Evolutionary conservation across 2,797 vertebrate species (phyloP).

Genomic region (Pseudochromis fuscus): DNA sequence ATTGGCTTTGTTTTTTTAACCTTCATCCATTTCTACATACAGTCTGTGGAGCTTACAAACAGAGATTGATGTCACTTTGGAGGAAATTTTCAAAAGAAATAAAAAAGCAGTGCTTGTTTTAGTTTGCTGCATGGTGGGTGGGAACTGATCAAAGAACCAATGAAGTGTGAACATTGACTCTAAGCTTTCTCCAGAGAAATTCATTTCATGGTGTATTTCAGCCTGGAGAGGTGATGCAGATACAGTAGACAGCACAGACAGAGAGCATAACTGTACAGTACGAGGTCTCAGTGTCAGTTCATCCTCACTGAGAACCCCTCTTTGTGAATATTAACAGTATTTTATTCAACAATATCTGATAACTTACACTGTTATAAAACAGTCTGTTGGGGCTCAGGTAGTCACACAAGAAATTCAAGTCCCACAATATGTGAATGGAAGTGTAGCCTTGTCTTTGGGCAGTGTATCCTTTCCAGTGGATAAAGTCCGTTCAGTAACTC

Average conservation of each 20-base stretch:
- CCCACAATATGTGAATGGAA: slow-evolving; percentile 43
- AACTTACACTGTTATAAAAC: slow-evolving; percentile 63
- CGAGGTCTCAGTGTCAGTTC: slow-evolving; percentile 42
- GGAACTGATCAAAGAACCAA: slow-evolving; percentile 18
- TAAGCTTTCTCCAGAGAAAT: slow-evolving; percentile 30
- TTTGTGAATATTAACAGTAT: slow-evolving; percentile 49
- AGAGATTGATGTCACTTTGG: slow-evolving; percentile 30
- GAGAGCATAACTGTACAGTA: slow-evolving; percentile 61
- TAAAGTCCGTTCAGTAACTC: slow-evolving; percentile 37
- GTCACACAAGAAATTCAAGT: slow-evolving; percentile 47
- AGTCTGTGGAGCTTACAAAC: too few relatives aligned
- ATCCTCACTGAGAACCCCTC: slow-evolving; percentile 34
- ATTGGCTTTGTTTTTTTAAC: too few relatives aligned
- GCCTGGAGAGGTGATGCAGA: slow-evolving; percentile 32
- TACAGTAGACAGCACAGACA: slow-evolving; percentile 79
- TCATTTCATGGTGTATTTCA: slow-evolving; percentile 30
- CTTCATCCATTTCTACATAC: too few relatives aligned
- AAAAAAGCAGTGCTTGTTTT: slow-evolving; percentile 41
- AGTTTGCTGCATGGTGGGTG: slow-evolving; percentile 16
- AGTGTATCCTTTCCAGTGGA: slow-evolving; percentile 59
- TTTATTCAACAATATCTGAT: slow-evolving; percentile 54
- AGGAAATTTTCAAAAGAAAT: slow-evolving; percentile 30
- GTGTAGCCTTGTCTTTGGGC: slow-evolving; percentile 54
- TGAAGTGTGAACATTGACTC: slow-evolving; percentile 27
- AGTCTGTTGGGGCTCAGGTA: slow-evolving; percentile 45